These are phyloP conservation scores for Carettochelys insculpta DNA, from an alignment of 2,113 vertebrate genomes.

Conservation along the genomic window DNA sequence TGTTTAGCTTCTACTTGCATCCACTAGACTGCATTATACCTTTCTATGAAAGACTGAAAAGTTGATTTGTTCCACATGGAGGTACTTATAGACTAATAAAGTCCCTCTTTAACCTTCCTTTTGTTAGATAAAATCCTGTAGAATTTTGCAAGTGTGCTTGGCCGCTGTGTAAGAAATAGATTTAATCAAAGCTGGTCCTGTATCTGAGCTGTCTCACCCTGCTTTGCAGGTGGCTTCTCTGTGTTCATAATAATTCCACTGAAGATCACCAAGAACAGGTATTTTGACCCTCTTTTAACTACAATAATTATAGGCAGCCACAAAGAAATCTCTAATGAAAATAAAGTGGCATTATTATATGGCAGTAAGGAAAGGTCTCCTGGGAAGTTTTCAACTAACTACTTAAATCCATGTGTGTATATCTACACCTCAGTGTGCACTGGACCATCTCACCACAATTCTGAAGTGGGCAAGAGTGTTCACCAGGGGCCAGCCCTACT, in stretches of 20 bases:
- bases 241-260: constrained; percentile 15
- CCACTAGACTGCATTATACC: too few species aligned
- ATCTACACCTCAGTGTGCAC: background rate
- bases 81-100: too few species aligned
- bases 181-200: too few species aligned
- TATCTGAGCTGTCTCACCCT: too few species aligned
- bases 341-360: background rate
- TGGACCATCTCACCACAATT: background rate
- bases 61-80: too few species aligned
- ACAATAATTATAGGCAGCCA: background rate
- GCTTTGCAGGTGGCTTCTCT: background rate
- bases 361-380: background rate
- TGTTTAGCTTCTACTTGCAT: too few species aligned
- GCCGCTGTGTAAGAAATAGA: too few species aligned
- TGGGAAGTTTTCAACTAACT: background rate
- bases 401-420: background rate
- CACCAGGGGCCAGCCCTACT: background rate
- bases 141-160: too few species aligned
- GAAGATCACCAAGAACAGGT: background rate
- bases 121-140: too few species aligned
- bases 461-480: background rate
- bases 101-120: too few species aligned
- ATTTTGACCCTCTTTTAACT: background rate
- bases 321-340: background rate
- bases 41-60: too few species aligned